phyloP scores from a whole-genome alignment of 2,113 vertebrate species.

The Chaenocephalus aceratus region DNA sequence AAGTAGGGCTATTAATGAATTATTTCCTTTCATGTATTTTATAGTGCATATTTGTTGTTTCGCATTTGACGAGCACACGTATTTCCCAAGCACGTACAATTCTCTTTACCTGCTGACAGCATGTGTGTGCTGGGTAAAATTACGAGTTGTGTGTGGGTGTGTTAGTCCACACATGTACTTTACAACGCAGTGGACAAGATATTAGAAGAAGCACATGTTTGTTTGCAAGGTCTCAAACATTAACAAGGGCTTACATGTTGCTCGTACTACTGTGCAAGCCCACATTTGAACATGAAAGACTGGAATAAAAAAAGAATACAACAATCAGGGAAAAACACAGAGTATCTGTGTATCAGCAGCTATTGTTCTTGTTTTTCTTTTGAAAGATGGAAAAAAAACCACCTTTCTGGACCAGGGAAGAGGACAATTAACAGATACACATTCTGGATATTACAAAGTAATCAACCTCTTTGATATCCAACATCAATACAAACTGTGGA shows the following conservation, averaged over 20 bases:
- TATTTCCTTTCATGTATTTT: constrained; percentile 75
- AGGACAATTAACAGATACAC: constrained; percentile 75
- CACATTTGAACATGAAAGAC: constrained; percentile 47
- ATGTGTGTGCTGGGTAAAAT: background rate
- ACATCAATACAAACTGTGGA: constrained; percentile 86
- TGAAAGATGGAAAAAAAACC: background rate
- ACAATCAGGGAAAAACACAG: background rate
- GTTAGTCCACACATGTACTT: constrained; percentile 1
- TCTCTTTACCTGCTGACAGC: constrained; percentile 47
- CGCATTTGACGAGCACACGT: constrained; percentile 40
- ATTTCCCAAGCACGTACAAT: constrained; percentile 8
- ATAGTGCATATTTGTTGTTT: constrained; percentile 69
- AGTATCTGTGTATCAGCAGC: constrained; percentile 30
- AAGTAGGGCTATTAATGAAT: constrained; percentile 78
- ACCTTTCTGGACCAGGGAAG: constrained; percentile 66
- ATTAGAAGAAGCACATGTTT: constrained; percentile 14
- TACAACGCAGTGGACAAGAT: constrained; percentile 35
- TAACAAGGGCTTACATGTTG: constrained; percentile 30
- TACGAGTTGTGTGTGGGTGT: background rate
- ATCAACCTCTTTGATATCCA: constrained; percentile 86
- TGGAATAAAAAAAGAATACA: constrained; percentile 19
- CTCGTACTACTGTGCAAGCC: constrained; percentile 32
- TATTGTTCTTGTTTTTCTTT: constrained; percentile 33
- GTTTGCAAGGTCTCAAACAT: constrained; percentile 37
- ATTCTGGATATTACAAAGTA: constrained; percentile 80